Base-by-base conservation (phyloP, 2,888 invertebrate genomes). In the Aethes cnicana region DNA sequence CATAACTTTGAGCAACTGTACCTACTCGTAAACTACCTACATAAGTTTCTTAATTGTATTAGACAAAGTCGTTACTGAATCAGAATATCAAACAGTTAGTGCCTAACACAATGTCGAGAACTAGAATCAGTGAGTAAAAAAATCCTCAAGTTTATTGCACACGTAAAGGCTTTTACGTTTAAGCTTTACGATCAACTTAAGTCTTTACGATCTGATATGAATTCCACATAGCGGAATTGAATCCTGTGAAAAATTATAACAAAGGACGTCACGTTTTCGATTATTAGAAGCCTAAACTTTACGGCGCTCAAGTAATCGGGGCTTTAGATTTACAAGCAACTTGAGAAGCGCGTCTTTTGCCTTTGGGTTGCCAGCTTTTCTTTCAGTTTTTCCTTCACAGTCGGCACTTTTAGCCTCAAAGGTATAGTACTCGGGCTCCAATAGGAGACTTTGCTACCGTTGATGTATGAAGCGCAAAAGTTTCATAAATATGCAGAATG, bases 331-430 rank as follows among this genome's bases (percentile, higher is more conserved):
- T 35, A 23, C 16, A 30, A 49, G 36, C 28, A 36, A 28, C 23
- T 36, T 30, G 30, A 6, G 32, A 52, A 58, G 59, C 53, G 57
- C 57, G 62, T 57, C 66, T 73, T 71, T 72, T 69, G 57, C 59
- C 26, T 49, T n/a, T n/a, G 55, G 63, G 53, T 62, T 66, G 61
- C 57, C 50, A 62, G 53, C 56, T 65, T 66, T 61, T 60, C 63
- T 55, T 68, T 67, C 57, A 63, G 55, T 58, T 62, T 63, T 66
- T 71, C 63, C 63, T 64, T 57, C 55, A 53, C 64, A 66, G 69
- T 64, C 61, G 55, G 63, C 67, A 67, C 63, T 73, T 74, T 71
- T 62, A 63, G 50, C 62, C 61, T 73, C 68, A 74, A 74, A 77
- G 64, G 57, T 61, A 58, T 56, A 57, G 60, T 66, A 39, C 42